Conservation (phyloP, 2,888 invertebrate genomes). For the Cheiracanthium punctorium region DNA sequence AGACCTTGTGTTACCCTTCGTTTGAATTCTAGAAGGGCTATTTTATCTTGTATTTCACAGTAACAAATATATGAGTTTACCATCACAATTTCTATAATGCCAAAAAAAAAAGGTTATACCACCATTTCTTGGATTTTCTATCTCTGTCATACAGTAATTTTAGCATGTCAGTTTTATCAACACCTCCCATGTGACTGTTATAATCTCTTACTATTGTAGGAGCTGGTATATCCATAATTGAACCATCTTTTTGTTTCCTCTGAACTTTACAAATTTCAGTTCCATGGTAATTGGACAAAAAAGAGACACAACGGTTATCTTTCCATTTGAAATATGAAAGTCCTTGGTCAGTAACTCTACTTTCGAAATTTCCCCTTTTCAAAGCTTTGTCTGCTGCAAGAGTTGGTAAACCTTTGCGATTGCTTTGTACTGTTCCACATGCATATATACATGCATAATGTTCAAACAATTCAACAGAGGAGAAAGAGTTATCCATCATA, state of each 20-base stretch:
- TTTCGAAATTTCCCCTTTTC: conserved; percentile 28
- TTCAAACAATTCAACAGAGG: neutral
- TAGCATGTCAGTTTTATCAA: conserved; percentile 28
- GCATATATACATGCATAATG: conserved; percentile 14
- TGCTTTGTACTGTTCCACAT: conserved; percentile 7
- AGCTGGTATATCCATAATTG: conserved; percentile 15
- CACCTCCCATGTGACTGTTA: conserved; percentile 1
- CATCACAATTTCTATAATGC: neutral
- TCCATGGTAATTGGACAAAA: conserved; percentile 19
- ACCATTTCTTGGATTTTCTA: neutral
- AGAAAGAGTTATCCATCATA: conserved; percentile 30
- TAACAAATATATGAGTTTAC: too few relatives aligned
- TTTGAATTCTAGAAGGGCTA: too few relatives aligned
- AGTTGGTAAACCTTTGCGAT: conserved; percentile 24
- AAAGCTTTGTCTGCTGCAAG: conserved; percentile 33
- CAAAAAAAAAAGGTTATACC: too few relatives aligned
- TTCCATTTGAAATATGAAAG: conserved; percentile 37
- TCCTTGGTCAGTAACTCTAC: conserved; percentile 24
- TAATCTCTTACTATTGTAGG: conserved; percentile 29
- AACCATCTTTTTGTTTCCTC: conserved; percentile 36
- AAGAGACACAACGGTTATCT: conserved; percentile 34
- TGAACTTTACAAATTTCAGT: conserved; percentile 22
- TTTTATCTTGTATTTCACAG: neutral
- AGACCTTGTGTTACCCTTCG: too few relatives aligned
- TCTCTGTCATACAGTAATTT: neutral